These are phyloP conservation scores for Glossophaga mutica DNA, from an alignment of 2,797 vertebrate genomes.

Conservation along the genomic window DNA sequence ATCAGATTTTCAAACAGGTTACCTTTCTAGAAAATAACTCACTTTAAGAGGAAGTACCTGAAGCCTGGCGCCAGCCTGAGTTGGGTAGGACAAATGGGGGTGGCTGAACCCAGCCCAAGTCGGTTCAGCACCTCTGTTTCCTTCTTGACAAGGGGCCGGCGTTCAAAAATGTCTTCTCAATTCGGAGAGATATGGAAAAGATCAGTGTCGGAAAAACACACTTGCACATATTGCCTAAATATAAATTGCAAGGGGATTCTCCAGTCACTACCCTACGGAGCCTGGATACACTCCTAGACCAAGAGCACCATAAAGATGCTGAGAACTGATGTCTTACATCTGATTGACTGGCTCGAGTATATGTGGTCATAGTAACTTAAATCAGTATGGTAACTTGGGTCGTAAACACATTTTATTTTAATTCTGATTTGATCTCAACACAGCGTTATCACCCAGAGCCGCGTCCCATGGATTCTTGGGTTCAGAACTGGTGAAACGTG, in stretches of 20 bases:
- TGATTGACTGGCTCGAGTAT: not conserved
- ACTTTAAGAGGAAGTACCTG: not conserved
- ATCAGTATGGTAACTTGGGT: not conserved
- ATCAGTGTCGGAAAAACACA: not conserved
- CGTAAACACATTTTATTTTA: constrained; percentile 24
- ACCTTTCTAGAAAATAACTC: constrained; percentile 5
- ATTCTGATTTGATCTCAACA: not conserved
- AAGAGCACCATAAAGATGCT: not conserved
- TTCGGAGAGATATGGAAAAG: constrained; percentile 1
- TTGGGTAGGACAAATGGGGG: not conserved
- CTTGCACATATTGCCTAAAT: not conserved
- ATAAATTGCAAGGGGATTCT: not conserved
- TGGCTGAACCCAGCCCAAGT: not conserved
- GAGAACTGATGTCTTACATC: not conserved
- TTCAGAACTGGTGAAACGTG: constrained; percentile 25
- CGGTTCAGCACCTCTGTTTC: not conserved
- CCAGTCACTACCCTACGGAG: not conserved
- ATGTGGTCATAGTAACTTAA: not conserved
- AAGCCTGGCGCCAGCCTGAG: not conserved
- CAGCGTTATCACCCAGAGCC: not conserved
- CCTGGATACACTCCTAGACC: not conserved
- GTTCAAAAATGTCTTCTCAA: not conserved
- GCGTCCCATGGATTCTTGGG: not conserved
- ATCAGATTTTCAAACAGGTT: constrained; percentile 5
- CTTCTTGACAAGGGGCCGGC: constrained; percentile 13